Evolutionary conservation across 2,888 invertebrate species (phyloP).

Genomic region (Xestoiulus laeticollis): DNA sequence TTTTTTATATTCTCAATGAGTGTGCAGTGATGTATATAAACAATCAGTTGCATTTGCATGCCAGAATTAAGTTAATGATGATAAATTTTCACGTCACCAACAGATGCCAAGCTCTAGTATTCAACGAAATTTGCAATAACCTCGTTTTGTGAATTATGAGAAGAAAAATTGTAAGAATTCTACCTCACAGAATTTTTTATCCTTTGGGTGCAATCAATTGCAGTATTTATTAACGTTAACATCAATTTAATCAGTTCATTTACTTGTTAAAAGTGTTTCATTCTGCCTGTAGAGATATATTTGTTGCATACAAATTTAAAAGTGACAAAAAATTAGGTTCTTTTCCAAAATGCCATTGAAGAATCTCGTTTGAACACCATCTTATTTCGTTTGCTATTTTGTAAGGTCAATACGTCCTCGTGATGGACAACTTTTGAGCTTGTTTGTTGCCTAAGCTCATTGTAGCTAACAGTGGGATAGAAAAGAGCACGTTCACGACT

Average conservation of each 20-base stretch:
- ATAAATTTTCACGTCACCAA: conserved; percentile 23
- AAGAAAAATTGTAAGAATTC: background rate
- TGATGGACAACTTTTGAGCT: background rate
- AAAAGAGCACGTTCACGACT: background rate
- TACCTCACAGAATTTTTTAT: background rate
- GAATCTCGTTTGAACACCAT: background rate
- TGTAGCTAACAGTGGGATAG: background rate
- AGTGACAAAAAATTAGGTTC: no score
- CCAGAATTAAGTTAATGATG: conserved; percentile 37
- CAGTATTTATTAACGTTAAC: no score
- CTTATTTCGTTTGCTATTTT: no score
- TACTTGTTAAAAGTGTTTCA: no score
- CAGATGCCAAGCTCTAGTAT: conserved; percentile 1
- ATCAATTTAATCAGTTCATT: no score
- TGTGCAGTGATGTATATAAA: conserved; percentile 25
- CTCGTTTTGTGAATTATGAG: background rate
- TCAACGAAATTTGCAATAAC: background rate
- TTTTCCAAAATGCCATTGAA: no score
- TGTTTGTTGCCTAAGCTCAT: background rate
- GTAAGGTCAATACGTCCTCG: no score
- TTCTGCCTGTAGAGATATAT: no score
- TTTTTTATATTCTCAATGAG: background rate
- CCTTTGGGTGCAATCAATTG: no score
- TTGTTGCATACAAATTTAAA: no score
- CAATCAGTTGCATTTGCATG: conserved; percentile 29